Evolutionary conservation across 2,113 vertebrate species (phyloP).

Genomic region (Hippoglossus stenolepis): DNA sequence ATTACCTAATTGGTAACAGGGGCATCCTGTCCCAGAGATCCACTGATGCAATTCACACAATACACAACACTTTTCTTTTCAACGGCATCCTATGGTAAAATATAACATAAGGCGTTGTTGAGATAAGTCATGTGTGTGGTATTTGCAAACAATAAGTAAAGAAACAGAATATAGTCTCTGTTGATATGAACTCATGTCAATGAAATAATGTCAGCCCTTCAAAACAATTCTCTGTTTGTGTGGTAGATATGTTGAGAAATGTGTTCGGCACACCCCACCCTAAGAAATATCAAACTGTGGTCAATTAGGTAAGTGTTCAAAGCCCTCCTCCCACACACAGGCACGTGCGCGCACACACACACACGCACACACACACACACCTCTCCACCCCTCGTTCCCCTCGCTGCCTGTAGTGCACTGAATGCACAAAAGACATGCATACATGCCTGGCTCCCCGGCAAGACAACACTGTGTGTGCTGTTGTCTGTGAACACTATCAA

Average conservation of each 20-base stretch:
- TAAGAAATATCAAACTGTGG: conserved; percentile 47
- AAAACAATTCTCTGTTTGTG: conserved; percentile 41
- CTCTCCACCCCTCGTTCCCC: conserved; percentile 34
- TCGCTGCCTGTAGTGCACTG: conserved; percentile 42
- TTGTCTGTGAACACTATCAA: conserved; percentile 43
- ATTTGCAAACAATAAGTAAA: not conserved
- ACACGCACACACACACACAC: conserved; percentile 8
- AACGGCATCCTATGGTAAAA: not conserved
- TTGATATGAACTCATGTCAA: conserved; percentile 20
- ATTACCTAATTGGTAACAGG: conserved; percentile 43
- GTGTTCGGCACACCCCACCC: conserved; percentile 39
- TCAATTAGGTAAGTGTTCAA: conserved; percentile 57
- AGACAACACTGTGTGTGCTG: conserved; percentile 27
- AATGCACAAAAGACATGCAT: conserved; percentile 58
- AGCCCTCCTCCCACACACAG: conserved; percentile 37
- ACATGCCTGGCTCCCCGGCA: conserved; percentile 23
- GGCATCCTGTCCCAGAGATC: conserved; percentile 21
- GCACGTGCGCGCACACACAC: not conserved
- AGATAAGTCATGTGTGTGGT: not conserved
- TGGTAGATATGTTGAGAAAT: conserved; percentile 28
- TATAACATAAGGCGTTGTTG: not conserved
- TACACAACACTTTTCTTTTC: conserved; percentile 1
- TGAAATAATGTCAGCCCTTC: not conserved
- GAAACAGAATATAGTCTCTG: not conserved
- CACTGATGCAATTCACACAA: conserved; percentile 16